Base-by-base conservation (phyloP, 2,797 vertebrate genomes). In the Carduelis carduelis region DNA sequence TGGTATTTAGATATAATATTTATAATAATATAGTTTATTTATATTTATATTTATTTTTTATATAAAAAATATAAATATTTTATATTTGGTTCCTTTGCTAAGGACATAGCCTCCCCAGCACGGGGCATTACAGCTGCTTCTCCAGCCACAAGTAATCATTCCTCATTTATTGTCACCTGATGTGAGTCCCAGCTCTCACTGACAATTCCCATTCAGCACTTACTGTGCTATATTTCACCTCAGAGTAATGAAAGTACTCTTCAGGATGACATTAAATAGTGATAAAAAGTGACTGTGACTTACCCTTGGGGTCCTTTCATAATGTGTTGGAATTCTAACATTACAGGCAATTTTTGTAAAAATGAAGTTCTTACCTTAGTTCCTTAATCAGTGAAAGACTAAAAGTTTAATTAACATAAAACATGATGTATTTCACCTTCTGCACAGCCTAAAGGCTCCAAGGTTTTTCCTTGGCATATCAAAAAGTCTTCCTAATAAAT, bases 401-500 rank as follows among this genome's bases (percentile, higher is more conserved):
- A 83, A 83, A 80, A 1, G 2, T 55, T 64, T 65, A 75, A 78
- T 84, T 86, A 70, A 47, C 32, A 41, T 63, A 39, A 79, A 72
- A 7, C 7, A 26, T 15, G 20, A 79, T 49, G 32, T 37, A 72
- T 76, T 90, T 84, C 2, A 3, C 75, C 53, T 89, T 50, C 16
- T 76, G 26, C 39, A 55, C 23, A 84, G 70, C 44, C 59, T 77
- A 60, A 74, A 85, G 37, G 37, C 47, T 85, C 64, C 19, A 49
- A 46, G 44, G 21, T 32, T 84, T 68, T 78, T 75, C 32, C 37
- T 70, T 63, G 37, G 52, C 7, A 0, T 49, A 35, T 75, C 49
- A 79, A 87, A 90, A 86, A 77, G 8, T 19, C 41, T 77, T 74
- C 21, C 12, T 5, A 53, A 44, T 68, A 90, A 77, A 90, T 85